Evolutionary conservation across 2,888 invertebrate species (phyloP).

Genomic region (Machimus rusticus): DNA sequence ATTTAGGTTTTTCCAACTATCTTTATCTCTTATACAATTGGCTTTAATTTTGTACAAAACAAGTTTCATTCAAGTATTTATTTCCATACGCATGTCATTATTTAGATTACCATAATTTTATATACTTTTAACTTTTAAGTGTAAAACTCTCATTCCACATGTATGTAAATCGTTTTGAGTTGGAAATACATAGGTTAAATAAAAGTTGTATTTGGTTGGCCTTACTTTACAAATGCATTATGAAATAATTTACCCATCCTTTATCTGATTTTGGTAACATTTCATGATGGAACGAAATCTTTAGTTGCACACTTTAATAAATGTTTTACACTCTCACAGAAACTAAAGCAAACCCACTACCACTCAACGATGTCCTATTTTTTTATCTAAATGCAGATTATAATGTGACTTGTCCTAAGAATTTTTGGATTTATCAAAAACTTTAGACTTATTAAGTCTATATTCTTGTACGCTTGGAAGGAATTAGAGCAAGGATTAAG

Average conservation of each 20-base stretch:
- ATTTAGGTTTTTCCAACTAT: neutral
- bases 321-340: too few relatives aligned
- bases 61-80: neutral
- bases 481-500: too few relatives aligned
- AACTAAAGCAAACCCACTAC: too few relatives aligned
- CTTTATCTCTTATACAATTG: neutral
- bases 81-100: neutral
- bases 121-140: neutral
- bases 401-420: too few relatives aligned
- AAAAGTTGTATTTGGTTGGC: neutral
- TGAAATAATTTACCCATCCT: neutral
- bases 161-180: neutral
- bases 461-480: too few relatives aligned
- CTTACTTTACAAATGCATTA: neutral
- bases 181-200: neutral
- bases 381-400: too few relatives aligned
- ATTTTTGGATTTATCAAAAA: too few relatives aligned
- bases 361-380: too few relatives aligned
- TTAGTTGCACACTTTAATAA: too few relatives aligned
- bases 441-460: too few relatives aligned
- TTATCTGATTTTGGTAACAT: neutral
- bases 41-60: neutral
- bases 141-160: neutral
- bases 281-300: neutral
- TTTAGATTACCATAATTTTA: neutral